Conservation (phyloP, 2,797 vertebrate species). For the Trematomus bernacchii region DNA sequence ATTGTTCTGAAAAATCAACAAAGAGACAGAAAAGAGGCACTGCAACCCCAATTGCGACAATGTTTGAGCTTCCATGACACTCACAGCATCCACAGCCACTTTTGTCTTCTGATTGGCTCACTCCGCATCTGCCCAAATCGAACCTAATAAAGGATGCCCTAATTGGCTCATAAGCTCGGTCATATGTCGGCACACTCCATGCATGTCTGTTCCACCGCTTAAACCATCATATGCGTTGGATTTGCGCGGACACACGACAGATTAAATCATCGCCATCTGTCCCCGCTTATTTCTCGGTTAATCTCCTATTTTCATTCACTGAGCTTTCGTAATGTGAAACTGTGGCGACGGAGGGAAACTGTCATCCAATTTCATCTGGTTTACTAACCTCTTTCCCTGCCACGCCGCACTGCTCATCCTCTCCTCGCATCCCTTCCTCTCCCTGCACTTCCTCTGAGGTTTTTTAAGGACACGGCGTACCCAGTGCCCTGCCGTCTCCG, state of each 20-base stretch:
- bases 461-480: constrained; percentile 77
- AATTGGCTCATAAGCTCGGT: constrained; percentile 61
- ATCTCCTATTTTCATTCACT: constrained; percentile 77
- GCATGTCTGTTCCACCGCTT: constrained; percentile 35
- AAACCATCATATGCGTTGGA: constrained; percentile 68
- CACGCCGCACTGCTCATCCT: constrained; percentile 76
- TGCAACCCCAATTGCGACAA: constrained; percentile 54
- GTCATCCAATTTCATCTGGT: constrained; percentile 80
- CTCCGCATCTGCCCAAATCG: constrained; percentile 21
- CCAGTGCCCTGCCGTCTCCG: constrained; percentile 58
- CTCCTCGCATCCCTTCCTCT: constrained; percentile 64
- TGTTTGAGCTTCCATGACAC: constrained; percentile 18
- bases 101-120: constrained; percentile 11
- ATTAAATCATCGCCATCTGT: constrained; percentile 78
- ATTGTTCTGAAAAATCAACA: constrained; percentile 82
- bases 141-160: constrained; percentile 64
- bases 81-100: neutral
- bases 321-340: constrained; percentile 70
- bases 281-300: constrained; percentile 71
- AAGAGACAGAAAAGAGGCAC: constrained; percentile 64
- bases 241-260: constrained; percentile 60
- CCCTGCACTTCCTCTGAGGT: constrained; percentile 67
- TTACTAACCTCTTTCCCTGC: constrained; percentile 83
- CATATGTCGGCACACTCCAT: constrained; percentile 47
- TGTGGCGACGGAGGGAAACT: constrained; percentile 58